Conservation (phyloP, 2,113 vertebrate species). For the Psilopogon haemacephalus region DNA sequence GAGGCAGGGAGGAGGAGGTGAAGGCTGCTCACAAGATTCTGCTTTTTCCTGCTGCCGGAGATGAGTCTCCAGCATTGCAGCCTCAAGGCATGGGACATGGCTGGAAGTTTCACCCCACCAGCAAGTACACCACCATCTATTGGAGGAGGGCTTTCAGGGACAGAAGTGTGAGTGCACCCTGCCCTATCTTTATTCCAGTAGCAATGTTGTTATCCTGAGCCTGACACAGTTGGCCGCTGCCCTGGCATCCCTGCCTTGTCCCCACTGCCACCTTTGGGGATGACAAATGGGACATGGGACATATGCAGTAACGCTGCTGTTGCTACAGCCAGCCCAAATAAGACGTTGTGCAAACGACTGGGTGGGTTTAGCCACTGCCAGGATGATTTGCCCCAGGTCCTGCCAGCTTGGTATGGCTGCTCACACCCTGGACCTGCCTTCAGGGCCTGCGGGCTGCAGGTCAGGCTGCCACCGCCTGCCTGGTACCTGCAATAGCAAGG, state of each 20-base stretch:
- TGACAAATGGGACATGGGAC: neutral
- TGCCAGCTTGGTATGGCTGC: neutral
- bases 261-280: neutral
- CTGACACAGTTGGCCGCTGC: neutral
- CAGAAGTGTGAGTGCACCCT: neutral
- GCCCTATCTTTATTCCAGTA: neutral
- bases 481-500: slow-evolving; percentile 17
- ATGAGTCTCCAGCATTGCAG: fast-evolving
- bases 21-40: neutral
- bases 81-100: neutral
- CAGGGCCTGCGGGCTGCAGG: neutral
- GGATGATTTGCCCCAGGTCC: neutral
- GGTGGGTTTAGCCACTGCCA: neutral
- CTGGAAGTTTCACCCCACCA: neutral
- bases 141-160: neutral
- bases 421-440: neutral
- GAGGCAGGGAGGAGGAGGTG: neutral
- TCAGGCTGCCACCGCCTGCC: slow-evolving; percentile 45
- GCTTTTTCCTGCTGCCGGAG: neutral
- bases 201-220: neutral
- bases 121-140: neutral
- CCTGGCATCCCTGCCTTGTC: neutral
- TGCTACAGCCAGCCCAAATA: neutral
- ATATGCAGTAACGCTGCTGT: neutral
- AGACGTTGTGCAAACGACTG: fast-evolving